Conservation (phyloP, 53 echinoderm and acorn worm genomes). For the Astropecten irregularis region DNA sequence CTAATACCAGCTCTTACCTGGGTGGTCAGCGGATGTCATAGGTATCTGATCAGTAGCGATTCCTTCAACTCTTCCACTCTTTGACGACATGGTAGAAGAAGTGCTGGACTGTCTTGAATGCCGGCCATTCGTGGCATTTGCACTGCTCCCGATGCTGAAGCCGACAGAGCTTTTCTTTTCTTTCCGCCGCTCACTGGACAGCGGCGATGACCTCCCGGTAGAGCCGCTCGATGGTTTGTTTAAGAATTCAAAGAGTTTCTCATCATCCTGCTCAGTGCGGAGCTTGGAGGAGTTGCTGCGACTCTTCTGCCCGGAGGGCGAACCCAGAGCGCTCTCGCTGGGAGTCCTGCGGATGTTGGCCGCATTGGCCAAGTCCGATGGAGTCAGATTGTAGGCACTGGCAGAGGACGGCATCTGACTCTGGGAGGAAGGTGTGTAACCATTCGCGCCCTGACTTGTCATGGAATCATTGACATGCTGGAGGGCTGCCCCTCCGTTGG, state of each 20-base stretch:
- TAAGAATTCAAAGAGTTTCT: constrained; percentile 94
- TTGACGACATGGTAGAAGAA: constrained; percentile 86
- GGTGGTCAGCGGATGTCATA: constrained; percentile 2
- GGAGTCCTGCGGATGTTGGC: constrained; percentile 91
- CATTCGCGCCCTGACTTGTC: not conserved
- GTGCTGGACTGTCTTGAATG: constrained; percentile 96
- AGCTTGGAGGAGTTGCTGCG: constrained; percentile 50
- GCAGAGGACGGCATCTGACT: constrained; percentile 53
- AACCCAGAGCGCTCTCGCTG: constrained; percentile 73
- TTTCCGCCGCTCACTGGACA: constrained; percentile 51
- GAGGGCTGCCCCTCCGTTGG: constrained; percentile 35
- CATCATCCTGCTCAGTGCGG: constrained; percentile 85
- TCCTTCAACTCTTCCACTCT: constrained; percentile 79
- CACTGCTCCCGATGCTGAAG: constrained; percentile 21
- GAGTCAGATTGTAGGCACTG: constrained; percentile 73
- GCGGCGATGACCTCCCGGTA: constrained; percentile 37
- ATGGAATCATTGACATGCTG: not conserved
- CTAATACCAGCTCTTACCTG: too few relatives aligned
- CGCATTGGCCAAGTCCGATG: constrained; percentile 91
- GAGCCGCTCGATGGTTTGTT: constrained; percentile 71
- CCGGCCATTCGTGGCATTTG: constrained; percentile 61
- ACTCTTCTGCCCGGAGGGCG: constrained; percentile 56
- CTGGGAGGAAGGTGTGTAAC: not conserved
- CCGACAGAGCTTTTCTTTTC: constrained; percentile 9
- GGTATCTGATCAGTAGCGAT: constrained; percentile 48